Evolutionary conservation across 2,888 invertebrate genomes (phyloP).

Genomic region (Adelphocoris suturalis): DNA sequence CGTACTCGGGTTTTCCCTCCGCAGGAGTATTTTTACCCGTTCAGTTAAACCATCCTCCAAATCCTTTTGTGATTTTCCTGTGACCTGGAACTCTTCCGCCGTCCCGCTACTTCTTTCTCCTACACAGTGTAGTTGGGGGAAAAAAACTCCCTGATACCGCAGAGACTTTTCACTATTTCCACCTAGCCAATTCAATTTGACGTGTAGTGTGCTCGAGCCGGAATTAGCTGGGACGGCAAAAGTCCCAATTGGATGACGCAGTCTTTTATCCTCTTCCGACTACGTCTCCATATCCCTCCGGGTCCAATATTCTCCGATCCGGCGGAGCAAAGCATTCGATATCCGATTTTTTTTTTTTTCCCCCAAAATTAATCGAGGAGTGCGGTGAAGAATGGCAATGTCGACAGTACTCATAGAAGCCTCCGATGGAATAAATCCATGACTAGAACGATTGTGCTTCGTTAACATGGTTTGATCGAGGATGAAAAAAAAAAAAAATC

Average conservation of each 20-base stretch:
- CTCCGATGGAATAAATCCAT: no score
- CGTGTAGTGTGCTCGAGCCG: background rate
- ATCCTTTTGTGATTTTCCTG: background rate
- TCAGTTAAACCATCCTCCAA: background rate
- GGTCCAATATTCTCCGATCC: background rate
- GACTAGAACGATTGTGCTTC: no score
- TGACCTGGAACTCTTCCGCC: constrained; percentile 3
- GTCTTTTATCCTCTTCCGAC: background rate
- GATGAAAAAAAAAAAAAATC: no score
- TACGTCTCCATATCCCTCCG: background rate
- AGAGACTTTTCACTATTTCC: constrained; percentile 12
- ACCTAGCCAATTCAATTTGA: constrained; percentile 17
- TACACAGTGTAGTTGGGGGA: background rate
- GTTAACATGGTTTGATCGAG: no score
- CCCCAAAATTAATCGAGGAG: background rate
- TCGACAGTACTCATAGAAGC: no score
- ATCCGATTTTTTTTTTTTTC: constrained; percentile 9
- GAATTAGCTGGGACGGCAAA: background rate
- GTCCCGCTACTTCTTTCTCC: background rate
- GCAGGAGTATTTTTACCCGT: no score
- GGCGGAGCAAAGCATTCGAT: background rate
- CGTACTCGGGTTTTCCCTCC: no score
- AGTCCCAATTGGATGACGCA: constrained; percentile 15
- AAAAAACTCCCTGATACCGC: constrained; percentile 5
- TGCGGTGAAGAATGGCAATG: no score